Evolutionary conservation across 2,113 vertebrate species (phyloP).

Genomic region (Dissostichus mawsoni): DNA sequence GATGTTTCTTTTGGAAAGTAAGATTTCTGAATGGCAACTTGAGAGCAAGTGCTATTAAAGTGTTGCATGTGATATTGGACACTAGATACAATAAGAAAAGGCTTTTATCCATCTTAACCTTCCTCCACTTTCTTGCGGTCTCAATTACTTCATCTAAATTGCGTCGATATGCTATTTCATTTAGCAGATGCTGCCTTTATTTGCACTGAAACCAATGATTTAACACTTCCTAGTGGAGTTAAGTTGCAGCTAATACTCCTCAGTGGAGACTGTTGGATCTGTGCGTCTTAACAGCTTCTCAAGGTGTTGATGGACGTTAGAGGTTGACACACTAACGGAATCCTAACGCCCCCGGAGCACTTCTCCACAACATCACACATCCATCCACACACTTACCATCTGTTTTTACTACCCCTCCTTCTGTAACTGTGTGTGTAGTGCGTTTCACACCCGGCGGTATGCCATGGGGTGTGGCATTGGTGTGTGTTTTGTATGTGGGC

Average conservation of each 20-base stretch:
- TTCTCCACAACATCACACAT: slow-evolving; percentile 40
- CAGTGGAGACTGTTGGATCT: background rate
- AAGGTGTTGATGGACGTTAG: slow-evolving; percentile 52
- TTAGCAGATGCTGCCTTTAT: background rate
- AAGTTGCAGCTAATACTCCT: background rate
- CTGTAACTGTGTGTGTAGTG: slow-evolving; percentile 15
- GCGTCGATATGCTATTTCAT: background rate
- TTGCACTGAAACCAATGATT: background rate
- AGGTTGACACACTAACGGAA: slow-evolving; percentile 53
- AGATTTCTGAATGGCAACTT: background rate
- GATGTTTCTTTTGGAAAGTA: background rate
- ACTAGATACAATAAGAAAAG: background rate
- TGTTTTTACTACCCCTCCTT: slow-evolving; percentile 39
- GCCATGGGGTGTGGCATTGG: slow-evolving; percentile 45
- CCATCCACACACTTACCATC: slow-evolving; percentile 66
- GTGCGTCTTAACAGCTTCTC: slow-evolving; percentile 18
- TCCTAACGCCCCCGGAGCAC: slow-evolving; percentile 45
- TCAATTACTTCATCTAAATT: background rate
- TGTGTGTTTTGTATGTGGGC: slow-evolving; percentile 36
- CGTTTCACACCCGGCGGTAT: slow-evolving; percentile 34
- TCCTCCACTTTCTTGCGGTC: background rate
- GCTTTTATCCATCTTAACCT: background rate
- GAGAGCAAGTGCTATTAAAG: background rate
- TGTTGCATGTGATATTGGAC: background rate
- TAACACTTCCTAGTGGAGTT: background rate